A percentile compares a stretch with the other conserved stretches of the same genome.
Evolutionary conservation across 2,888 invertebrate genomes (phyloP).

Genomic region (Patella depressa): DNA sequence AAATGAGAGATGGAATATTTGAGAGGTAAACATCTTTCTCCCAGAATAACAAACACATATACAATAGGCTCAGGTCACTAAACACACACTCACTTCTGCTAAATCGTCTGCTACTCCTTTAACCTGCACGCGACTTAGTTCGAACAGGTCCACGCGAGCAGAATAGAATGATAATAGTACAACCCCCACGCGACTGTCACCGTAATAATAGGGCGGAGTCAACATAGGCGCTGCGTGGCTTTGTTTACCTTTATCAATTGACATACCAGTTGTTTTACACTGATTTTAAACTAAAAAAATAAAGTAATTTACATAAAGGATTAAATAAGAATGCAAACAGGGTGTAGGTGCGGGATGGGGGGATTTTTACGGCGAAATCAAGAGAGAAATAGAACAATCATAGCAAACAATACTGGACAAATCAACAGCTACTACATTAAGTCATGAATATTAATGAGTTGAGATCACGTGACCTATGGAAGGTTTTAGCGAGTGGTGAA

Average conservation of each 20-base stretch:
- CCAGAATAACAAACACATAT: background rate
- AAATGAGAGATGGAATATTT: background rate
- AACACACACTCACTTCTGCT: background rate
- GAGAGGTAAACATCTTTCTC: background rate
- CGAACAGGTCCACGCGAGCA: no score
- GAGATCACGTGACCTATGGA: background rate
- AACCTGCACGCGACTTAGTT: background rate
- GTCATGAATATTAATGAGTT: background rate
- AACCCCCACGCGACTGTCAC: slow-evolving; percentile 1
- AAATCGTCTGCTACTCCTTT: background rate
- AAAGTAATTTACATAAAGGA: no score
- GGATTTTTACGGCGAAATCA: no score
- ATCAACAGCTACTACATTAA: background rate
- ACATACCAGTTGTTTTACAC: no score
- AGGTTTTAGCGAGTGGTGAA: background rate
- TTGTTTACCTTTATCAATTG: no score
- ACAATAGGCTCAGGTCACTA: background rate
- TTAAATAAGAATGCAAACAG: no score
- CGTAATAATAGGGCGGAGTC: background rate
- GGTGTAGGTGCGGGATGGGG: no score
- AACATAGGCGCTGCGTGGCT: background rate
- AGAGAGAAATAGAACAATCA: background rate
- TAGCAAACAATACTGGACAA: background rate
- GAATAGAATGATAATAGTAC: no score
- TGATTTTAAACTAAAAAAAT: no score